Evolutionary conservation across 2,888 invertebrate species (phyloP), one percentile per base, ranked within the genome.

Genomic region (Atrina japonica): DNA sequence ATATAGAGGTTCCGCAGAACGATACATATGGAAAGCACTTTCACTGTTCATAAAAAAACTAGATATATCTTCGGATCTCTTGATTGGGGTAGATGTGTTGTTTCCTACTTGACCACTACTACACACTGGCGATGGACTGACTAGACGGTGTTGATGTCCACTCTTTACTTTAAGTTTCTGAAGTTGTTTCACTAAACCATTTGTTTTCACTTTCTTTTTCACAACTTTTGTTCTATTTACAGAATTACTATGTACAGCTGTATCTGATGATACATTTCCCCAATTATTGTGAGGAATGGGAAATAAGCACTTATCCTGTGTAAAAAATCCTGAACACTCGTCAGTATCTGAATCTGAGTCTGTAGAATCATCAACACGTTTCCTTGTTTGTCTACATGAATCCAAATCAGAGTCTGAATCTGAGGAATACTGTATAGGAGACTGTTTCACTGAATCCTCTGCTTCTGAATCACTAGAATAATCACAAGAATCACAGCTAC

Each of bases 301-400:
- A 50, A 50, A 23, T 23, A 35, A 64, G 64, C 64, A 64, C 64
- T 64, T 52, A 11, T 30, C 30, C 35, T 49, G 27, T 9, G 41
- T 23, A n/a, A 53, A 64, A 27, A 53, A 64, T 18, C 41, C 53
- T 9, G 53, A 64, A 43, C 64, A 64, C 43, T 64, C 50, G 52
- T 72, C 71, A 14, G 63, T 58, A 35, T 72, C 70, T 9, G 70
- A 66, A 23, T 70, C 71, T 27, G 55, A 45, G 50, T 64, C 67
- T 11, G 43, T 30, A 5, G 66, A 63, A 18, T 40, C 63, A 9
- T 27, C 30, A 11, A 21, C 43, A 21, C 35, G 21, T 25, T 43
- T 56, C n/a, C 30, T 18, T 3, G 50, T 18, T 5, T 52, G 21
- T 23, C 25, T 27, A 6, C 5, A 18, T 16, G 21, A 35, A 35